These are phyloP conservation scores for Theocolax elegans DNA, from an alignment of 1,140 invertebrate genomes.

Conservation along the genomic window DNA sequence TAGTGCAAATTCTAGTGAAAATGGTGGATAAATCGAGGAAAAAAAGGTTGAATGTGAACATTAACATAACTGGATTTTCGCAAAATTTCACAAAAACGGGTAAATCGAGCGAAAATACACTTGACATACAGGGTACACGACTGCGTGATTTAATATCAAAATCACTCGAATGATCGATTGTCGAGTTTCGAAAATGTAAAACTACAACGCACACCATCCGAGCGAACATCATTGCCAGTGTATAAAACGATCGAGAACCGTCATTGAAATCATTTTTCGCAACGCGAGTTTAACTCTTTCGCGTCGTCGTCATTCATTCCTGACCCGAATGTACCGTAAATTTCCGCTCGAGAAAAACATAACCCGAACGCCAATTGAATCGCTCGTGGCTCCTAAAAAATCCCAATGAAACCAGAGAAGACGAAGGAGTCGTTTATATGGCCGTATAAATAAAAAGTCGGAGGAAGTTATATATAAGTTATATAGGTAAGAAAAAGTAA, in stretches of 20 bases:
- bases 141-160: conserved; percentile 17
- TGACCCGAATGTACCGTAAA: background rate
- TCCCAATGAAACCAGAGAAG: background rate
- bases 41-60: background rate
- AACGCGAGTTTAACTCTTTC: background rate
- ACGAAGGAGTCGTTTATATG: background rate
- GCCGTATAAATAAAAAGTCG: conserved; percentile 10
- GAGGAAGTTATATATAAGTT: background rate
- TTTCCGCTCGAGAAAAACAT: background rate
- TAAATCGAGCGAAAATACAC: background rate
- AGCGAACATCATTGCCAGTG: background rate
- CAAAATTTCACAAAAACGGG: background rate
- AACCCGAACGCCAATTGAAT: background rate
- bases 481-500: background rate
- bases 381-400: too few relatives aligned
- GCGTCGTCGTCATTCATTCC: conserved; percentile 8
- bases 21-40: too few relatives aligned
- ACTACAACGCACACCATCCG: background rate
- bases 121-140: conserved; percentile 6
- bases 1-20: too few relatives aligned
- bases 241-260: background rate
- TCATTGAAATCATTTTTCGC: background rate
- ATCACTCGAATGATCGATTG: conserved; percentile 15
- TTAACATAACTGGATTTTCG: background rate
- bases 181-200: conserved; percentile 18